Conservation (phyloP, 2,888 invertebrate species). For the Troilus luridus region DNA sequence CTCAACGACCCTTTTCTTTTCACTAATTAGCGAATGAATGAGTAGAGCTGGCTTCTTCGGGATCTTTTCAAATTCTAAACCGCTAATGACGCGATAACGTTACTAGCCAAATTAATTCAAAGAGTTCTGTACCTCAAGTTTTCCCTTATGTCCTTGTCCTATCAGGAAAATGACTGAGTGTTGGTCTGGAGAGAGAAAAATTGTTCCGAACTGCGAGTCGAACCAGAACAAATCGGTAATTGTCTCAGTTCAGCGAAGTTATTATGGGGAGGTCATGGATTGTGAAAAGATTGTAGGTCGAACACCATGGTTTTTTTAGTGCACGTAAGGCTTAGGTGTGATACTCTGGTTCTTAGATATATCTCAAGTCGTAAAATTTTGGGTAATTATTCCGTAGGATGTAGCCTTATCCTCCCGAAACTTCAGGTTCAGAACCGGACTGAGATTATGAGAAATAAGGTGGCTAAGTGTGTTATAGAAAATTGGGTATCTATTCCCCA, state of each 20-base stretch:
- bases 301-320: neutral
- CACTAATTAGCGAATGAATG: constrained; percentile 35
- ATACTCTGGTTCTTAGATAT: neutral
- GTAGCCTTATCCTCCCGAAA: too few species aligned
- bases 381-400: too few species aligned
- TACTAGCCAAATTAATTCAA: neutral
- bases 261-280: neutral
- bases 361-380: too few species aligned
- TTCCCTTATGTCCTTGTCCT: neutral
- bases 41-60: neutral
- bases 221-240: constrained; percentile 1
- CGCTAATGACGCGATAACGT: neutral
- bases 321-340: neutral
- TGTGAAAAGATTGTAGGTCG: neutral
- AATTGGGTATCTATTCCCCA: too few species aligned
- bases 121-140: neutral
- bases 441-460: too few species aligned
- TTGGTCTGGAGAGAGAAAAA: neutral
- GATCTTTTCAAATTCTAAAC: constrained; percentile 1
- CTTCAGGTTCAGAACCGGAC: too few species aligned
- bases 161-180: neutral
- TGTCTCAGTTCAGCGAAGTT: neutral
- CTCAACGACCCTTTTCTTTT: neutral
- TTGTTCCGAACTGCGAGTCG: neutral
- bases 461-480: too few species aligned